Conservation (phyloP, 2,888 invertebrate genomes). For the Diarsia brunnea region DNA sequence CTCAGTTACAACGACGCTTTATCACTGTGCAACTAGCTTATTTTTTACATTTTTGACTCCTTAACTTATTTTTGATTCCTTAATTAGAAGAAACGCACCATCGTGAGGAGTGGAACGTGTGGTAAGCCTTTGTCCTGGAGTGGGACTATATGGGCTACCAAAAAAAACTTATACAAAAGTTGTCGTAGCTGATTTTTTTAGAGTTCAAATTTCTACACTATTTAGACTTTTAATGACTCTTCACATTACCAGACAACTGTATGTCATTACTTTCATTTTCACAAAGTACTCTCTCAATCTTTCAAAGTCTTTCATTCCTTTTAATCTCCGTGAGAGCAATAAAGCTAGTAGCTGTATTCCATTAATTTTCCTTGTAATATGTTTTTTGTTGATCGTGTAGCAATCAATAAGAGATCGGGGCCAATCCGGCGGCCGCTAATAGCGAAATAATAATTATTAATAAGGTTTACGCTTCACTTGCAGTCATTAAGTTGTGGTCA, state of each 20-base stretch:
- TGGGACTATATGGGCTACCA: too few relatives aligned
- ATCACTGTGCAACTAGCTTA: background rate
- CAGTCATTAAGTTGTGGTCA: slow-evolving; percentile 59
- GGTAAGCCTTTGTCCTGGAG: too few relatives aligned
- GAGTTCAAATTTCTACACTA: background rate
- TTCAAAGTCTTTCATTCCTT: background rate
- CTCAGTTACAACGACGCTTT: background rate
- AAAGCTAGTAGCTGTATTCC: background rate
- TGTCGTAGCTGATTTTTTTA: background rate
- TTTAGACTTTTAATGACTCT: background rate
- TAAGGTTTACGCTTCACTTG: slow-evolving; percentile 73
- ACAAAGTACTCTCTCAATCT: background rate
- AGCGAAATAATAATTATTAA: slow-evolving; percentile 77
- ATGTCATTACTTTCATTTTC: background rate
- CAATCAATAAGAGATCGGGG: slow-evolving; percentile 78
- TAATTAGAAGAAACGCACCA: too few relatives aligned
- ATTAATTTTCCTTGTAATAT: slow-evolving; percentile 24
- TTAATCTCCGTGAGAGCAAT: slow-evolving; percentile 52
- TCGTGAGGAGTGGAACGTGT: too few relatives aligned
- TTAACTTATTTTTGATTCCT: background rate
- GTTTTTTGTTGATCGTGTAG: slow-evolving; percentile 34
- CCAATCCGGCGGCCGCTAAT: slow-evolving; percentile 69
- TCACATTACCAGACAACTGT: background rate
- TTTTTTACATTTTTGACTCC: background rate
- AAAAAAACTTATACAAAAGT: background rate